Conservation (phyloP, 2,888 invertebrate species). For the Drosophila helvetica region DNA sequence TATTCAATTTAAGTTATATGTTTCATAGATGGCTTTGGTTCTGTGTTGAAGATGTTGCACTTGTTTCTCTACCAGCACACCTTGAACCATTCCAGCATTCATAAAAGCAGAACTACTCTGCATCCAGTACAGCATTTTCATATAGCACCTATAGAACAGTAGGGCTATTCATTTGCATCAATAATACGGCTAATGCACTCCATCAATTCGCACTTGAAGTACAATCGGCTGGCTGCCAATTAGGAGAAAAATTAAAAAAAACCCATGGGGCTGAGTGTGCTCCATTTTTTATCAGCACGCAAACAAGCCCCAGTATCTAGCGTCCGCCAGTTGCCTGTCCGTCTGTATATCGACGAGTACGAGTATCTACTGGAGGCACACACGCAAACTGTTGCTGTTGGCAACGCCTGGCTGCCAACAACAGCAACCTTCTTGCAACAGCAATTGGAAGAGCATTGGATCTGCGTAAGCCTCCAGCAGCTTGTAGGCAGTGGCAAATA, state of each 20-base stretch:
- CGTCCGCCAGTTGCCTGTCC: slow-evolving; percentile 34
- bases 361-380: slow-evolving; percentile 1
- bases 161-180: neutral
- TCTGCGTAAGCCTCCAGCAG: slow-evolving; percentile 62
- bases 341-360: slow-evolving; percentile 61
- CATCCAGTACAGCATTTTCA: neutral
- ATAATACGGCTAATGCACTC: slow-evolving; percentile 20
- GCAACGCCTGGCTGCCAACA: slow-evolving; percentile 45
- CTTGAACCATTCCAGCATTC: too few relatives aligned
- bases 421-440: slow-evolving; percentile 33
- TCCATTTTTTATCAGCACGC: slow-evolving; percentile 11
- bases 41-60: too few relatives aligned
- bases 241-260: slow-evolving; percentile 59
- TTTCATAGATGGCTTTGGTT: too few relatives aligned
- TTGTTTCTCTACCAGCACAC: neutral
- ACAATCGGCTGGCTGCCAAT: slow-evolving; percentile 66
- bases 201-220: slow-evolving; percentile 40
- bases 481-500: slow-evolving; percentile 58
- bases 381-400: slow-evolving; percentile 51
- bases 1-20: too few relatives aligned
- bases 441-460: slow-evolving; percentile 53
- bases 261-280: slow-evolving; percentile 22
- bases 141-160: neutral
- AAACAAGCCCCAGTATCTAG: slow-evolving; percentile 42
- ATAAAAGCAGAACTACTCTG: too few relatives aligned